phyloP scores from a whole-genome alignment of 2,113 vertebrate genomes.

The Lontra canadensis region DNA sequence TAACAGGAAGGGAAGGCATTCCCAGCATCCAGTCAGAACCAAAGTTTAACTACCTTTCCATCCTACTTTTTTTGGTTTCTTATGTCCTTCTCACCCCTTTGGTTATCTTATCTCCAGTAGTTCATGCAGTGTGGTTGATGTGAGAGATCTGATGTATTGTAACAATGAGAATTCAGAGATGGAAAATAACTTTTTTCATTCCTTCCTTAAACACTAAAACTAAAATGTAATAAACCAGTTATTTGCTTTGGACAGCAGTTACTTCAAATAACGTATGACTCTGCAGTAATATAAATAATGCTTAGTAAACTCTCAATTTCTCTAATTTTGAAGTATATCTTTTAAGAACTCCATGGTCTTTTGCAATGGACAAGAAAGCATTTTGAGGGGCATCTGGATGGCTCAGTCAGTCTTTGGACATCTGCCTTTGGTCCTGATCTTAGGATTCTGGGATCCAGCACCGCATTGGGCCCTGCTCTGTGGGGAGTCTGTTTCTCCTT shows the following conservation, averaged over 20 bases:
- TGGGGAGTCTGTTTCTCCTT: neutral
- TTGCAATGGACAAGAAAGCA: neutral
- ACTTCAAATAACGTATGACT: neutral
- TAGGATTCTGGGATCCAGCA: neutral
- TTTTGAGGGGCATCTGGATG: neutral
- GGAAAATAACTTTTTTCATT: neutral
- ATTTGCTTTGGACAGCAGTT: neutral
- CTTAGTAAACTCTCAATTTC: neutral
- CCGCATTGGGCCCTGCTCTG: neutral
- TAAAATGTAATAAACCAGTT: neutral
- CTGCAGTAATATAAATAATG: neutral
- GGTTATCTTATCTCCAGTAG: neutral
- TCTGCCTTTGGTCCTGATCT: neutral
- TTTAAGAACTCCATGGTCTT: neutral
- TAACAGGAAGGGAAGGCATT: neutral
- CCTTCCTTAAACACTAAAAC: neutral
- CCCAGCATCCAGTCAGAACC: neutral
- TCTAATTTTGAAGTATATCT: neutral
- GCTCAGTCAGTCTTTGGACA: neutral
- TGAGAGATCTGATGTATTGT: neutral
- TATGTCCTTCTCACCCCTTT: neutral
- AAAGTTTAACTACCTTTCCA: neutral
- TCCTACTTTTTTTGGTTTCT: neutral
- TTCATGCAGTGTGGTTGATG: neutral
- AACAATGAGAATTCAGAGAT: neutral